Base-by-base conservation (phyloP, 2,113 vertebrate species). In the Choloepus hoffmanni region DNA sequence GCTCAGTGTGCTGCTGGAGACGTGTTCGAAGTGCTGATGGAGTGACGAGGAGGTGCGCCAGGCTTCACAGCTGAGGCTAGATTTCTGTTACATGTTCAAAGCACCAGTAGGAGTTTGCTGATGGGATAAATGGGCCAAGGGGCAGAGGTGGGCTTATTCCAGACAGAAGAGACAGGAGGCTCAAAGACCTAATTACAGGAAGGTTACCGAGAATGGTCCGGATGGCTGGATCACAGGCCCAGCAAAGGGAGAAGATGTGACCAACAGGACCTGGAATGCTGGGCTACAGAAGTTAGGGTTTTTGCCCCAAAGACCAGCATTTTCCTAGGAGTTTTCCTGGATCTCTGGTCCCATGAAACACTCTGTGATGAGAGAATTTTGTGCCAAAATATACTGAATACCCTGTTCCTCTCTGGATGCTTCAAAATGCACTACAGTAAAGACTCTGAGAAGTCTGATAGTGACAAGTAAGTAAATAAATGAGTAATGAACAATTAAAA, bases 361-460 rank as follows among this genome's bases (percentile, higher is more conserved):
- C 30, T 76, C 76, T 92, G 48, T 67, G 23, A 95, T n/a, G 33
- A 36, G 79, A 91, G 88, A 3, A 78, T 89, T 73, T 79, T 28
- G 53, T 85, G 18, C 26, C n/a, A 63, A 92, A 55, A 24, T 55
- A 63, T 2, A 30, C 7, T 4, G 0, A 14, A 28, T 63, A 63
- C 62, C 11, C 24, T 63, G 26, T 63, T 78, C 14, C n/a, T 23
- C 30, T 85, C 70, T 53, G 73, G 14, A 24, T 53, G 77, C 14
- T 92, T 95, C 86, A 76, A 6, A 76, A 40, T 65, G 8, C 1
- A 63, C 28, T 85, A 74, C 13, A 40, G 21, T 89, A 89, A 79
- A 92, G 63, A 85, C n/a, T 76, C 82, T 92, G 24, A 70, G 62
- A 65, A 23, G 14, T 81, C 23, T 0, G 15, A 58, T 26, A 72